Percentiles rank a stretch among this genome's conserved stretches.
phyloP scores from a whole-genome alignment of 2,113 vertebrate species.

The Loxodonta africana region DNA sequence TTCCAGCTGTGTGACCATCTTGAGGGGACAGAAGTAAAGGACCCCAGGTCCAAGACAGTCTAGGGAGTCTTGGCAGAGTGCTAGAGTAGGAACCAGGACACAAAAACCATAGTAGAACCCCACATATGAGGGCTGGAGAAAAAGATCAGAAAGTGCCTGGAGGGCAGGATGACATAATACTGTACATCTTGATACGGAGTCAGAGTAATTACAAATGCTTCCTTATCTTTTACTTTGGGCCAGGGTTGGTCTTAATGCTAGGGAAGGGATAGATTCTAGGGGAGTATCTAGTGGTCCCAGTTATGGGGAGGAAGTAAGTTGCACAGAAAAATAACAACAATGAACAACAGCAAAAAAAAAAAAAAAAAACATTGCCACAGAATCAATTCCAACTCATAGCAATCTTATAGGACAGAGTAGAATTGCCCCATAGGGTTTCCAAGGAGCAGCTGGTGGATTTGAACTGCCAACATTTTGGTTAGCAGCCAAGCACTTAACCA shows the following conservation, averaged over 20 bases:
- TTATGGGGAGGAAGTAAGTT: not conserved
- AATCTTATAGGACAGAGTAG: too few species aligned
- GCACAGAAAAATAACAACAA: not conserved
- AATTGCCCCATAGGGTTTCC: too few species aligned
- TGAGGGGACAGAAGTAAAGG: not conserved
- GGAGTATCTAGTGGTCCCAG: not conserved
- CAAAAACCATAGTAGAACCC: not conserved
- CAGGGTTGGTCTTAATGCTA: not conserved
- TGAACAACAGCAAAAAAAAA: too few species aligned
- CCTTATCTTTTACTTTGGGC: not conserved
- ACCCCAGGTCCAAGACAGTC: not conserved
- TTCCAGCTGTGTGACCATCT: not conserved
- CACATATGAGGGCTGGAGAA: not conserved
- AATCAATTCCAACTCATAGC: too few species aligned
- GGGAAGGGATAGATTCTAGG: not conserved
- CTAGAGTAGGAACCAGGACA: not conserved
- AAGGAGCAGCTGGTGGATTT: too few species aligned
- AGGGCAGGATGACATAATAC: not conserved
- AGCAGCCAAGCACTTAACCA: too few species aligned
- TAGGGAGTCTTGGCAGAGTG: not conserved
- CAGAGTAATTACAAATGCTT: not conserved
- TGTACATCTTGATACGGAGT: too few species aligned
- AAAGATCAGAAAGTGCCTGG: not conserved
- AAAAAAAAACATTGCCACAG: too few species aligned
- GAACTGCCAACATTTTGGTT: too few species aligned